Conservation (phyloP, 2,888 invertebrate genomes). For the Aleiodes alternator region DNA sequence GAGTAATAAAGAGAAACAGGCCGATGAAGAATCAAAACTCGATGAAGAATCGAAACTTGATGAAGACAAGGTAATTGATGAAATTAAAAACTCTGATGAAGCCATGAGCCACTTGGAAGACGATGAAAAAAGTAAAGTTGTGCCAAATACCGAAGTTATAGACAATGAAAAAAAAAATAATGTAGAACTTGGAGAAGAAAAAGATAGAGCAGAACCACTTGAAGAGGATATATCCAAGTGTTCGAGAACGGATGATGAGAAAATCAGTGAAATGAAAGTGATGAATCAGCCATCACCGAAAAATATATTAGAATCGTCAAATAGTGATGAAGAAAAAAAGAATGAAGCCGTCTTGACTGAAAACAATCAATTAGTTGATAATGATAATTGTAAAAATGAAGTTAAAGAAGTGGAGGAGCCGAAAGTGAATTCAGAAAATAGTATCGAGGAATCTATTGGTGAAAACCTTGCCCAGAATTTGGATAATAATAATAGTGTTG, state of each 20-base stretch:
- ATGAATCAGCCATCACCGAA: slow-evolving; percentile 3
- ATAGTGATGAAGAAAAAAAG: slow-evolving; percentile 64
- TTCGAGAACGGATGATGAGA: slow-evolving; percentile 68
- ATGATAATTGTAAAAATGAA: slow-evolving; percentile 42
- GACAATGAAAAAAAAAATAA: slow-evolving; percentile 30
- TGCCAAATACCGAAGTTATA: slow-evolving; percentile 8
- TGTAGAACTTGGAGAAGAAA: slow-evolving; percentile 44
- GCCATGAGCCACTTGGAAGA: not conserved
- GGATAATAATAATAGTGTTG: slow-evolving; percentile 37
- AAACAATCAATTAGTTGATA: slow-evolving; percentile 40
- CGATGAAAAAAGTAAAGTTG: slow-evolving; percentile 5
- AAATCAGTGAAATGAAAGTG: slow-evolving; percentile 60
- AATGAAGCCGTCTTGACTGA: slow-evolving; percentile 57
- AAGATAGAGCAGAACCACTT: slow-evolving; percentile 6
- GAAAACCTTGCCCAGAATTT: slow-evolving; percentile 25
- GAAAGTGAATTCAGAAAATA: not conserved
- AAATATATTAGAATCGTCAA: slow-evolving; percentile 55
- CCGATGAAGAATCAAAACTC: not conserved
- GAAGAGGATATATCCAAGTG: slow-evolving; percentile 54
- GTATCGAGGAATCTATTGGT: not conserved
- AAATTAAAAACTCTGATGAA: not conserved
- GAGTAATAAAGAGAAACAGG: slow-evolving; percentile 12
- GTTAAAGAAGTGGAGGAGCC: slow-evolving; percentile 45
- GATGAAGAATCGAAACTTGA: not conserved
- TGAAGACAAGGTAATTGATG: not conserved